Conservation (phyloP, 2,888 invertebrate genomes). For the Drosophila seclusa region DNA sequence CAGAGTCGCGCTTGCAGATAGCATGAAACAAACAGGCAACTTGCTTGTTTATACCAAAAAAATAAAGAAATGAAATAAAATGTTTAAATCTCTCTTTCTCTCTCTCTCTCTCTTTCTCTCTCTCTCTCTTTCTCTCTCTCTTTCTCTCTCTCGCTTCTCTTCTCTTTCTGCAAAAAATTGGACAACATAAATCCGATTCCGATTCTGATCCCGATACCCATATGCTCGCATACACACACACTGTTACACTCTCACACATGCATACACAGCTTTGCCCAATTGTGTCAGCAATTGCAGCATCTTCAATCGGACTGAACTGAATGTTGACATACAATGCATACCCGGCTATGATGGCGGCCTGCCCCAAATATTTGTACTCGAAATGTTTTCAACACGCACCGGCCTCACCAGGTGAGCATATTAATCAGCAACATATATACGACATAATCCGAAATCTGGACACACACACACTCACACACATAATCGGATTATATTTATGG, state of each 20-base stretch:
- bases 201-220: constrained; percentile 5
- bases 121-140: constrained; percentile 6
- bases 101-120: constrained; percentile 15
- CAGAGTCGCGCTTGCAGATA: neutral
- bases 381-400: constrained; percentile 87
- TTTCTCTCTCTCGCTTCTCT: neutral
- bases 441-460: constrained; percentile 34
- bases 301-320: constrained; percentile 93
- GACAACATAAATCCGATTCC: constrained; percentile 35
- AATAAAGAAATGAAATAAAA: constrained; percentile 2
- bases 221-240: constrained; percentile 36
- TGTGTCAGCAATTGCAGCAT: constrained; percentile 93
- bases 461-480: constrained; percentile 18
- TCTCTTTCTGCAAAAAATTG: constrained; percentile 56
- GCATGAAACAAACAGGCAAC: neutral
- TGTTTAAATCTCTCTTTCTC: constrained; percentile 14
- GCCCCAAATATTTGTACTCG: constrained; percentile 93
- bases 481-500: constrained; percentile 63
- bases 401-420: constrained; percentile 84
- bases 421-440: constrained; percentile 64
- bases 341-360: constrained; percentile 95
- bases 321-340: constrained; percentile 92
- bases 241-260: constrained; percentile 34
- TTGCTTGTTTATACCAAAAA: neutral
- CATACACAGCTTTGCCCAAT: constrained; percentile 91